Base-by-base conservation (phyloP, 2,797 vertebrate genomes). In the Argya squamiceps region DNA sequence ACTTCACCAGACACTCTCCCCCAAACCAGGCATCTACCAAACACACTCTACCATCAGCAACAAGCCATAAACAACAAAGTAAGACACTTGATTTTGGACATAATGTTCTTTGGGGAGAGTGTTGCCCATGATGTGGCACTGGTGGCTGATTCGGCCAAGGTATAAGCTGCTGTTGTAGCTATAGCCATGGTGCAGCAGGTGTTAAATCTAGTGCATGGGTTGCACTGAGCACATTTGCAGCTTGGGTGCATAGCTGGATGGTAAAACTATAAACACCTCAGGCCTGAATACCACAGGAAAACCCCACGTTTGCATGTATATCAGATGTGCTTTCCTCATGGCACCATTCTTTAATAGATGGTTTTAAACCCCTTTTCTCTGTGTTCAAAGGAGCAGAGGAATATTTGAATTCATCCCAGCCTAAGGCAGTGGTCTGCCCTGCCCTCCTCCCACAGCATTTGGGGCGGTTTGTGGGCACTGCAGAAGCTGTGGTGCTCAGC, bases 281-380 rank as follows among this genome's bases (percentile, higher is more conserved):
- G 91, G 76, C 95, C 79, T 86, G 93, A 91, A 96, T 93, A 96
- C 76, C 91, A 79, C 83, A 96, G 94, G 92, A 96, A 95, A 97
- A 39, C 59, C 88, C 94, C 95, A 93, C 59, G 32, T 73, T 90
- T 90, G 20, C 49, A 43, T 76, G 56, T 73, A 3, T 69, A 84
- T 91, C 88, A 91, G 84, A 59, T 81, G 79, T 49, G 36, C 88
- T 93, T 93, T 96, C 68, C 68, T 89, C 12, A 8, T 81, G 70
- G 79, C 67, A 88, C 52, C 17, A 7, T 86, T 94, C 62, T 91
- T 47, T 39, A 89, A 23, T 43, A 88, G 75, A 69, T 84, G 73
- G 47, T 22, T 93, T 86, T 67, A 91, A 92, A 62, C 21, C 26
- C 39, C 34, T 64, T 86, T 88, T 91, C 68, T 84, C 53, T 44